Evolutionary conservation across 2,888 invertebrate genomes (phyloP).

Genomic region (Andrena hattorfiana): DNA sequence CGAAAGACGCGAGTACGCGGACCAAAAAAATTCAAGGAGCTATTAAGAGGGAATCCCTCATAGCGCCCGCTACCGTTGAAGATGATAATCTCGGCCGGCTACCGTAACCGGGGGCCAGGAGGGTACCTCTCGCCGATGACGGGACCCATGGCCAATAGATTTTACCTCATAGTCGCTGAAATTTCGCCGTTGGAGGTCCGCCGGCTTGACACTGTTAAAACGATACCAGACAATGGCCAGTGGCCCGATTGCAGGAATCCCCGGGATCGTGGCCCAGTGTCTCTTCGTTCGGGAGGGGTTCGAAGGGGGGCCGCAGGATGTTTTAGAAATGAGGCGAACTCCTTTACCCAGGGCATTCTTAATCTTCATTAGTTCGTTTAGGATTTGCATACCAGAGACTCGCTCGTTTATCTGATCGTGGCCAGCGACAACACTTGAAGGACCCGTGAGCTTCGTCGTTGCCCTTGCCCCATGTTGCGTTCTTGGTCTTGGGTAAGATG

Average conservation of each 20-base stretch:
- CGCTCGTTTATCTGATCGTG: slow-evolving; percentile 82
- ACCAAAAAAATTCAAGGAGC: slow-evolving; percentile 71
- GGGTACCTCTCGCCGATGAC: slow-evolving; percentile 61
- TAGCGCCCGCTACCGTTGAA: slow-evolving; percentile 75
- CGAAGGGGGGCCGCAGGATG: slow-evolving; percentile 66
- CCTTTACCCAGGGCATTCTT: slow-evolving; percentile 79
- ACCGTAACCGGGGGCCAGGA: slow-evolving; percentile 55
- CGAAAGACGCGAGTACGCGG: slow-evolving; percentile 37
- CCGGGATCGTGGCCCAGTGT: slow-evolving; percentile 69
- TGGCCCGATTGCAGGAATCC: slow-evolving; percentile 76
- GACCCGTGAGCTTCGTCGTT: slow-evolving; percentile 67
- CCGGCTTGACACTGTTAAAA: slow-evolving; percentile 76
- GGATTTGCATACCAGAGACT: slow-evolving; percentile 82
- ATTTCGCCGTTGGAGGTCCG: slow-evolving; percentile 82
- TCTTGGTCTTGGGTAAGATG: not conserved
- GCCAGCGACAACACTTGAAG: slow-evolving; percentile 77
- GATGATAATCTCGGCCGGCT: slow-evolving; percentile 74
- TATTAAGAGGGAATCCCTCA: slow-evolving; percentile 74
- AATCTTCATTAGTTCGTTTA: slow-evolving; percentile 84
- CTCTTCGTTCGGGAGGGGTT: not conserved
- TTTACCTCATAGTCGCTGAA: slow-evolving; percentile 73
- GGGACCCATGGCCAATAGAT: slow-evolving; percentile 58
- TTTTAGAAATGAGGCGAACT: slow-evolving; percentile 82
- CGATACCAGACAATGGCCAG: slow-evolving; percentile 75
- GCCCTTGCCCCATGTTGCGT: slow-evolving; percentile 32